These are phyloP conservation scores for Epizoanthus rinbou DNA, from an alignment of 92 coral and sea anemone genomes.

Conservation along the genomic window DNA sequence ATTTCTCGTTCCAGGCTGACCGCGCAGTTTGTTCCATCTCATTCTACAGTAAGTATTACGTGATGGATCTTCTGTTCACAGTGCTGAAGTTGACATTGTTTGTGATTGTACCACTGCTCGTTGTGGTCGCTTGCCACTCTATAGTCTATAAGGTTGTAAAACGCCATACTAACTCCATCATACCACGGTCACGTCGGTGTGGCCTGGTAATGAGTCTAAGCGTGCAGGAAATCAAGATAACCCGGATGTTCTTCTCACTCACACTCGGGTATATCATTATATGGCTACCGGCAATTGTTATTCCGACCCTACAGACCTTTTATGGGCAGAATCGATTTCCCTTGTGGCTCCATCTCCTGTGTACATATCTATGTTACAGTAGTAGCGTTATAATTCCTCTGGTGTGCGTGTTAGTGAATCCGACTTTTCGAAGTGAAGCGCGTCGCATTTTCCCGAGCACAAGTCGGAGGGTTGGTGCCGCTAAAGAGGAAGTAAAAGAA, in stretches of 20 bases:
- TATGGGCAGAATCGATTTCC: slow-evolving; percentile 15
- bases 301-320: slow-evolving; percentile 17
- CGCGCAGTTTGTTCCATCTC: slow-evolving; percentile 26
- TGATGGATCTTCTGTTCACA: not conserved
- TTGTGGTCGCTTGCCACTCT: not conserved
- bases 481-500: too few relatives aligned
- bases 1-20: slow-evolving; percentile 11
- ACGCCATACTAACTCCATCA: not conserved
- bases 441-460: slow-evolving; percentile 3
- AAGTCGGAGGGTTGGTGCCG: too few relatives aligned
- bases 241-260: not conserved
- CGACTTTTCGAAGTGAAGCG: slow-evolving; percentile 5
- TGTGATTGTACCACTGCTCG: slow-evolving; percentile 7
- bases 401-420: slow-evolving; percentile 22
- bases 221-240: slow-evolving; percentile 23
- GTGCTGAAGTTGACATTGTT: slow-evolving; percentile 1
- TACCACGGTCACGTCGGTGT: not conserved
- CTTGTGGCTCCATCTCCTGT: slow-evolving; percentile 17
- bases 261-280: slow-evolving; percentile 10
- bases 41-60: not conserved
- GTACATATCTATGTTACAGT: slow-evolving; percentile 28
- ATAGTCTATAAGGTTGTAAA: slow-evolving; percentile 4
- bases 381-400: slow-evolving; percentile 15
- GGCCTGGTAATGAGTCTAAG: not conserved
- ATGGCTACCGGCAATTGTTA: slow-evolving; percentile 12